Evolutionary conservation across 2,888 invertebrate species (phyloP), one percentile per base, ranked within the genome.

Genomic region (Eustalomyia histrio): DNA sequence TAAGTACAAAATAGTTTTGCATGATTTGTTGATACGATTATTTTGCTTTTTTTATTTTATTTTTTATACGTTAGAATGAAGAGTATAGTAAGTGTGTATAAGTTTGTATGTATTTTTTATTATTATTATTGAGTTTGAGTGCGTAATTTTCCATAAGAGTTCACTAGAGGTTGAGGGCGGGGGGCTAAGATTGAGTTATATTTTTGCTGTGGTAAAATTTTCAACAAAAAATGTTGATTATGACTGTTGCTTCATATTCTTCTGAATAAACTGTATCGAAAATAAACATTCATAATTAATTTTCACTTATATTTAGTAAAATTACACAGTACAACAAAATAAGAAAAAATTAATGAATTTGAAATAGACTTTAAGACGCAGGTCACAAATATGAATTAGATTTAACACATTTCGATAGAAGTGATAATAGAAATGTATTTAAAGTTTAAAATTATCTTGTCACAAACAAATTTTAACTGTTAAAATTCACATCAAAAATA

Each of bases 41-140:
- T 52, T 64, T 16, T 29, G 16, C 35, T n/a, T 35, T 35, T 35
- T 35, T 35, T 35, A 33, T 12, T 60, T 39, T 39, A 39, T 50
- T 50, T 64, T 33, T 64, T 52, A 12, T 63, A 63, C 63, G 50
- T 47, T 18, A 35, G 47, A 50, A 47, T 50, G 17, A 16, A 29
- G 16, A 17, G 50, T 43, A 63, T 50, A 29, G 43, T 12, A 16
- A 29, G 47, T 63, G 50, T 29, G 9, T 63, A 29, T 61, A 18
- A 21, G 47, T 61, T 14, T 53, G 18, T 21, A 12, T 53, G 24
- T 24, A 24, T 5, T 24, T 2, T 24, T 2, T 24, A 6, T n/a
- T 57, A 6, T 18, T 47, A 21, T 57, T 57, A 57, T 65, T 21
- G 10, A 53, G 18, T 53, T 53, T 65, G 53, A 33, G 35, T 65